Evolutionary conservation across 2,888 invertebrate species (phyloP), one percentile per base, ranked within the genome.

Genomic region (Eilema depressum): DNA sequence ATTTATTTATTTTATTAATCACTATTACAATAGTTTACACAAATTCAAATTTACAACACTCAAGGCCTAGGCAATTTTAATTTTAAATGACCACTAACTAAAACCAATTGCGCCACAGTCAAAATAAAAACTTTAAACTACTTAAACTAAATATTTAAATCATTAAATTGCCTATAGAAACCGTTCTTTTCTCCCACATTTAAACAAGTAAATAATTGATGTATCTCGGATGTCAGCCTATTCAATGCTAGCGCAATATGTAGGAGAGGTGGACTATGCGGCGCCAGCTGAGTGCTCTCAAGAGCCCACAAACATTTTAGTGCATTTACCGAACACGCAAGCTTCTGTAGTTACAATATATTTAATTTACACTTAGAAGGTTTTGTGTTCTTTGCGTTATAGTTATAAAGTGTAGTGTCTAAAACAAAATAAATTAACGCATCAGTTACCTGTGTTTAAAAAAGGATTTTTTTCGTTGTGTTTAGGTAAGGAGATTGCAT

Each of bases 251-350:
- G 65, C 76, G 83, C 84, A 83, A 83, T 69, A 73, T 47, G 53
- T 56, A 47, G 41, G 20, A 60, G 83, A 85, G 85, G 89, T 79
- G 86, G 87, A 85, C 83, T 86, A 61, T 68, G 73, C 66, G 37
- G 26, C 59, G 56, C 28, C 33, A 66, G 69, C 68, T 82, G 77
- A 81, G 86, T 85, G 80, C 77, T 81, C 82, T 74, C 75, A 68
- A 75, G 70, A 74, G 62, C 69, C 71, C 74, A 66, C 71, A 85
- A 84, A 86, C 82, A 78, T 80, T 76, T 63, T 73, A 73, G 78
- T 82, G 75, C 84, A 81, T 77, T 73, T 69, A 75, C 69, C 70
- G 68, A 78, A 78, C 69, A 69, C 79, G 83, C 81, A 75, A 75
- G 83, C 78, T 79, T 80, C 77, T 28, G 33, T 74, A 68, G 62